Evolutionary conservation across 2,888 invertebrate species (phyloP).

Genomic region (Drosophila lacicola): DNA sequence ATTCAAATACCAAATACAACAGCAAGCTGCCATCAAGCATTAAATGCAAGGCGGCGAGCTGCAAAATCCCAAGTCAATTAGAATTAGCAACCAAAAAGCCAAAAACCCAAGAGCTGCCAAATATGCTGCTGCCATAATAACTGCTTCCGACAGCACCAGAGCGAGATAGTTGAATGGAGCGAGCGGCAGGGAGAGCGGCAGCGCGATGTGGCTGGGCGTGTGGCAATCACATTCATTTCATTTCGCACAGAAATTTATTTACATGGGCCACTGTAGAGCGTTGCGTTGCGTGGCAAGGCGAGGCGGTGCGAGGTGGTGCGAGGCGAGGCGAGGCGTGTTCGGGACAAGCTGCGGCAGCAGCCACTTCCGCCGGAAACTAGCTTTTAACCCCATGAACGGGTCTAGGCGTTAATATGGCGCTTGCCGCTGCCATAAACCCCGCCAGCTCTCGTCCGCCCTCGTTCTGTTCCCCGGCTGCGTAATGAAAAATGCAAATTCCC

Average conservation of each 20-base stretch:
- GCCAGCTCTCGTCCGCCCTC: not conserved
- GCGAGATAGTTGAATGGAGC: slow-evolving; percentile 1
- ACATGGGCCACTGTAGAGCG: slow-evolving; percentile 47
- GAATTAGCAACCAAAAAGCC: slow-evolving; percentile 59
- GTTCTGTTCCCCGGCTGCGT: slow-evolving; percentile 67
- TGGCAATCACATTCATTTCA: slow-evolving; percentile 82
- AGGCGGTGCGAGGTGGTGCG: not conserved
- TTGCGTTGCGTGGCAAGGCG: not conserved
- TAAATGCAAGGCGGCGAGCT: slow-evolving; percentile 55
- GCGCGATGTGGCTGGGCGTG: slow-evolving; percentile 46
- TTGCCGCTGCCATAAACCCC: slow-evolving; percentile 26
- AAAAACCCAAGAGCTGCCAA: slow-evolving; percentile 57
- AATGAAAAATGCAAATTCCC: slow-evolving; percentile 84
- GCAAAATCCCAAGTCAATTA: slow-evolving; percentile 71
- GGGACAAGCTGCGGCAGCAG: slow-evolving; percentile 73
- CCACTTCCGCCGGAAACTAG: slow-evolving; percentile 82
- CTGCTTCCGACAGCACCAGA: slow-evolving; percentile 65
- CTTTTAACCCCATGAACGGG: slow-evolving; percentile 80
- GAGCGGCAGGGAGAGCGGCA: not conserved
- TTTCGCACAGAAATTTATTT: slow-evolving; percentile 80
- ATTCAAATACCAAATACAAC: slow-evolving; percentile 13
- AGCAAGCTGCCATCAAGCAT: slow-evolving; percentile 28
- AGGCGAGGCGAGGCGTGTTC: slow-evolving; percentile 18
- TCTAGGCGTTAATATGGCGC: slow-evolving; percentile 80
- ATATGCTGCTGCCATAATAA: slow-evolving; percentile 77